A percentile compares a stretch with the other conserved stretches of the same genome.
phyloP scores from a whole-genome alignment of 1,140 invertebrate species.

The Gonioctena quinquepunctata region DNA sequence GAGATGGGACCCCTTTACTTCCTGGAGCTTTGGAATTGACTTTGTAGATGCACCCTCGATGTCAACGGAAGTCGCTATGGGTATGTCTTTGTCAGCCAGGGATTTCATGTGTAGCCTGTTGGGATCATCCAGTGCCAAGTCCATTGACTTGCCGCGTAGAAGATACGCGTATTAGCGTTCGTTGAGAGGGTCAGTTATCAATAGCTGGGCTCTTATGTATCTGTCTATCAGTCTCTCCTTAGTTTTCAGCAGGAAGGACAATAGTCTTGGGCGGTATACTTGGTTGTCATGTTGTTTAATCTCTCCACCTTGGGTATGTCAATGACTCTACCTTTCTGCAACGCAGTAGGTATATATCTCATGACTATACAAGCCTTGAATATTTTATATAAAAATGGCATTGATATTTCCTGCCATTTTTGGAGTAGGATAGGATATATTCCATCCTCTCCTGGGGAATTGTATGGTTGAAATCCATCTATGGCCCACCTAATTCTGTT shows the following conservation, averaged over 20 bases:
- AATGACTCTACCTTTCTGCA: not conserved
- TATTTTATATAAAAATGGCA: not conserved
- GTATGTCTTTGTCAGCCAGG: not conserved
- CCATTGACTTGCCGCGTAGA: not conserved
- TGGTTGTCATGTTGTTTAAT: no score
- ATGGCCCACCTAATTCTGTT: no score
- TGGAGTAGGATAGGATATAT: not conserved
- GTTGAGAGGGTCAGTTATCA: not conserved
- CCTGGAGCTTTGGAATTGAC: not conserved
- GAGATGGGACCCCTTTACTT: no score
- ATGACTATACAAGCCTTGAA: not conserved
- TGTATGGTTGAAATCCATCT: no score
- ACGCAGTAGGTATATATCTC: not conserved
- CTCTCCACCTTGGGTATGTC: no score
- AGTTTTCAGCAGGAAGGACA: no score
- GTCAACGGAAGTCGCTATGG: no score
- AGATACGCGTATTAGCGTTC: not conserved
- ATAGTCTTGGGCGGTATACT: not conserved
- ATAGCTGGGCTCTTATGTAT: not conserved
- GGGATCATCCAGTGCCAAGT: not conserved
- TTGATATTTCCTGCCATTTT: not conserved
- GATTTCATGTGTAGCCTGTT: not conserved
- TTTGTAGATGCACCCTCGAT: no score
- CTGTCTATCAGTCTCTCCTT: not conserved
- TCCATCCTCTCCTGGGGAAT: no score